Conservation (phyloP, 2,888 invertebrate genomes). For the Lepidocyrtoides sp. region DNA sequence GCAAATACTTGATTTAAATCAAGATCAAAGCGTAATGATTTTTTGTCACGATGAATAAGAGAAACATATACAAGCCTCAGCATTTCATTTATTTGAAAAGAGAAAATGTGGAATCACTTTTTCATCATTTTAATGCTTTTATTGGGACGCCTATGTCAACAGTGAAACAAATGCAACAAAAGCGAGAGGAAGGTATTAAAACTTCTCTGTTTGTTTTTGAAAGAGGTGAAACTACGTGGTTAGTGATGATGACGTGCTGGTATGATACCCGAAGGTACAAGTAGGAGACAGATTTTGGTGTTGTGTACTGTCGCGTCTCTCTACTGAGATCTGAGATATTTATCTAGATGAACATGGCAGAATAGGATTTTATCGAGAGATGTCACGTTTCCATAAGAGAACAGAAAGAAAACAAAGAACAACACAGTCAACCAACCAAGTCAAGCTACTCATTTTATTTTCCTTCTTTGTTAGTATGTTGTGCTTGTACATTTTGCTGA, state of each 20-base stretch:
- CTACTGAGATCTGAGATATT: too few relatives aligned
- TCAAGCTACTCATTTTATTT: background rate
- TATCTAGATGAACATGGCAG: slow-evolving; percentile 1
- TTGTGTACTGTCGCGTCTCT: background rate
- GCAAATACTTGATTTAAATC: slow-evolving; percentile 35
- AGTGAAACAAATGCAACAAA: background rate
- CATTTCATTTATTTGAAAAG: background rate
- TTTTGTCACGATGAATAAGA: background rate
- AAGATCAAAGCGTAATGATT: slow-evolving; percentile 40
- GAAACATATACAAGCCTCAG: background rate
- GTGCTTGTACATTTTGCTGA: background rate
- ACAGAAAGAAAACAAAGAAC: slow-evolving; percentile 45
- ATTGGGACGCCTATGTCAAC: background rate
- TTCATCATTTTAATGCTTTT: slow-evolving; percentile 65
- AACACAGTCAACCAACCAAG: slow-evolving; percentile 38
- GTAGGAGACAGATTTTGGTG: slow-evolving; percentile 4
- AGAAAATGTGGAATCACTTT: background rate
- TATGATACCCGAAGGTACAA: slow-evolving; percentile 19
- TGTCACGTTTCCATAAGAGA: slow-evolving; percentile 53
- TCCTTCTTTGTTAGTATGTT: background rate
- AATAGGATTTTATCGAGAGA: slow-evolving; percentile 44
- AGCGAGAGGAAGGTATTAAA: slow-evolving; percentile 8
- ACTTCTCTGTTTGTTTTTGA: slow-evolving; percentile 7
- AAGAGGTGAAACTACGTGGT: slow-evolving; percentile 19
- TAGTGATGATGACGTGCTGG: background rate